These are phyloP conservation scores for Archaeoteleia sp. DNA, from an alignment of 2,888 invertebrate genomes.

Conservation along the genomic window DNA sequence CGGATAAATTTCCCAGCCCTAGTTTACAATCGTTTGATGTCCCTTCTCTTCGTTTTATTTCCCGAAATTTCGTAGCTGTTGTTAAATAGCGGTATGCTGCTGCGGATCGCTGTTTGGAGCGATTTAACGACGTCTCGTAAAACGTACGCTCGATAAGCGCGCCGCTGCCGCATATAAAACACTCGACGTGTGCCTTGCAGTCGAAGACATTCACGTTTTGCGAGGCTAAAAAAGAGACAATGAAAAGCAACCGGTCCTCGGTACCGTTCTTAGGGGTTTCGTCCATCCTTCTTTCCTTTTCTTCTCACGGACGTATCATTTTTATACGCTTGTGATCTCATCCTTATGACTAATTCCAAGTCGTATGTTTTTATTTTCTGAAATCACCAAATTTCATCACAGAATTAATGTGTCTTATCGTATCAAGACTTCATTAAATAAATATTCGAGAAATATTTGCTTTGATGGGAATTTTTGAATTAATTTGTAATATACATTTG, in stretches of 20 bases:
- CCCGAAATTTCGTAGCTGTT: constrained; percentile 26
- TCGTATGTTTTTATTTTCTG: constrained; percentile 6
- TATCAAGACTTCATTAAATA: not conserved
- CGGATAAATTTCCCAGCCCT: constrained; percentile 16
- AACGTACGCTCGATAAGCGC: constrained; percentile 45
- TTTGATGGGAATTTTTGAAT: too few relatives aligned
- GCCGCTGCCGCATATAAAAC: constrained; percentile 38
- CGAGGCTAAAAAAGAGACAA: constrained; percentile 39
- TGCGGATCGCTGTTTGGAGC: constrained; percentile 25
- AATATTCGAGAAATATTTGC: not conserved
- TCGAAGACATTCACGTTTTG: constrained; percentile 40
- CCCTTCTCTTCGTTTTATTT: constrained; percentile 19
- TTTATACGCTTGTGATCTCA: constrained; percentile 30
- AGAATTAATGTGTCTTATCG: constrained; percentile 21
- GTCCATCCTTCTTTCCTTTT: constrained; percentile 30
- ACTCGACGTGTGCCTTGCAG: constrained; percentile 35
- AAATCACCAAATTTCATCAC: constrained; percentile 16
- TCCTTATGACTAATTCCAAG: constrained; percentile 25
- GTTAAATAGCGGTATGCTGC: constrained; percentile 28
- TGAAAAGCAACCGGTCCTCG: constrained; percentile 48
- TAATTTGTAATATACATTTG: too few relatives aligned
- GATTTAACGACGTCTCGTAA: constrained; percentile 50
- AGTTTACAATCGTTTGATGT: constrained; percentile 20
- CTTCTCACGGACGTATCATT: constrained; percentile 39
- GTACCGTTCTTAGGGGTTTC: constrained; percentile 42